A percentile compares a stretch with the other conserved stretches of the same genome.
Conservation (phyloP, 2,888 invertebrate genomes). For the Cosmia pyralina region DNA sequence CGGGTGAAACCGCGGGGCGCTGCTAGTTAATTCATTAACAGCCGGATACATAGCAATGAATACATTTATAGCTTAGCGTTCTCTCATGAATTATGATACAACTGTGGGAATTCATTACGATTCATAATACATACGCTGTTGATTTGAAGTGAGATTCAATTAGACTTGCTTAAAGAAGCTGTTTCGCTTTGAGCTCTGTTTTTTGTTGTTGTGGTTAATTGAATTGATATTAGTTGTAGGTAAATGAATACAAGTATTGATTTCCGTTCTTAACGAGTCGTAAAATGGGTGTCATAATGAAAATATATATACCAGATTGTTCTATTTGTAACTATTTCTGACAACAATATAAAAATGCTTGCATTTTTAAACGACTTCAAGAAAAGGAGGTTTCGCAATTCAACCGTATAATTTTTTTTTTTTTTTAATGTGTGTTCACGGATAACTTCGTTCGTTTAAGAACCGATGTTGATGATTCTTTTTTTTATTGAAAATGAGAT, state of each 20-base stretch:
- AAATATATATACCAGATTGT: too few species aligned
- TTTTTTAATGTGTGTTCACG: too few species aligned
- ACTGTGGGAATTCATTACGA: constrained; percentile 63
- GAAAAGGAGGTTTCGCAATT: too few species aligned
- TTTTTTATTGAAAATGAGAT: too few species aligned
- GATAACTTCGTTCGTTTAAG: too few species aligned
- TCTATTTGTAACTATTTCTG: neutral
- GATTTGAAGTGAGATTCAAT: constrained; percentile 38
- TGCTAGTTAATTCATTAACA: constrained; percentile 50
- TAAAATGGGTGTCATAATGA: too few species aligned
- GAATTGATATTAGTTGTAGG: neutral
- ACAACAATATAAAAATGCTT: neutral
- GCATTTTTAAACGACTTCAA: too few species aligned
- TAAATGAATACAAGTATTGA: constrained; percentile 13
- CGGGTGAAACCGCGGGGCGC: too few species aligned
- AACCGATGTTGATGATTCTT: too few species aligned
- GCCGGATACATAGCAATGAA: constrained; percentile 67
- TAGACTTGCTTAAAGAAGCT: constrained; percentile 17
- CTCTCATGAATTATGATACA: constrained; percentile 66
- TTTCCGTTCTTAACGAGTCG: neutral
- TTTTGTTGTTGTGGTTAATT: constrained; percentile 4
- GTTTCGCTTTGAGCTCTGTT: neutral
- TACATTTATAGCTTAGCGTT: constrained; percentile 70
- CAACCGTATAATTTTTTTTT: too few species aligned
- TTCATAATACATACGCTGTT: constrained; percentile 42